Conservation (phyloP, 2,113 vertebrate genomes). For the Nibea coibor region DNA sequence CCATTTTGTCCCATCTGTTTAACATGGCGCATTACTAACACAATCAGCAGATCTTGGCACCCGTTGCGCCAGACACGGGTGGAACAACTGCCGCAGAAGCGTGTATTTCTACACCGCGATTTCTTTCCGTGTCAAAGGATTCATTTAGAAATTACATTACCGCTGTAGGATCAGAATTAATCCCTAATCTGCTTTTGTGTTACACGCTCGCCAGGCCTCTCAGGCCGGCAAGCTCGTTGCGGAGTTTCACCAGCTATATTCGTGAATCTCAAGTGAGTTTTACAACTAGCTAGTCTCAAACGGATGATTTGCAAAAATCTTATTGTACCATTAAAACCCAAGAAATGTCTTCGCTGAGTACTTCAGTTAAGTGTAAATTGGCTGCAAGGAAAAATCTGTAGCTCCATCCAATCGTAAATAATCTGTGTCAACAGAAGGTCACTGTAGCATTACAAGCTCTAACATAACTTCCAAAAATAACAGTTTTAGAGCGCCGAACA, state of each 20-base stretch:
- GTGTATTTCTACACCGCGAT: constrained; percentile 22
- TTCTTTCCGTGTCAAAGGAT: constrained; percentile 20
- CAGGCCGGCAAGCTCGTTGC: neutral
- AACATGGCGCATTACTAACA: constrained; percentile 45
- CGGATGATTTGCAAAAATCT: neutral
- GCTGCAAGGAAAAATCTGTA: neutral
- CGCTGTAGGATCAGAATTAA: neutral
- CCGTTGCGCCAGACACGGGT: constrained; percentile 10
- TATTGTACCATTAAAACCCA: neutral
- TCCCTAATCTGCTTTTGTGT: constrained; percentile 23
- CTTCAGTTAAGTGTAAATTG: neutral
- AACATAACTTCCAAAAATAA: neutral
- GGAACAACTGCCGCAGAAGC: constrained; percentile 34
- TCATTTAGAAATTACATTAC: constrained; percentile 7
- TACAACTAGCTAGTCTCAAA: neutral
- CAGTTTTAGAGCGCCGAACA: neutral
- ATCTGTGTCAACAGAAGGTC: neutral
- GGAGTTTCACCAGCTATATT: no score
- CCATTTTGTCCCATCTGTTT: constrained; percentile 67
- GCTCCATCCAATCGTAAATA: neutral
- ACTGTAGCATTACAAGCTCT: neutral
- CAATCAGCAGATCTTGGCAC: constrained; percentile 46
- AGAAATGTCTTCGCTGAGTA: neutral
- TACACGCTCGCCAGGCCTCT: constrained; percentile 2
- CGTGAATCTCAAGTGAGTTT: no score